Evolutionary conservation across 2,113 vertebrate genomes (phyloP).

Genomic region (Lepisosteus oculatus): DNA sequence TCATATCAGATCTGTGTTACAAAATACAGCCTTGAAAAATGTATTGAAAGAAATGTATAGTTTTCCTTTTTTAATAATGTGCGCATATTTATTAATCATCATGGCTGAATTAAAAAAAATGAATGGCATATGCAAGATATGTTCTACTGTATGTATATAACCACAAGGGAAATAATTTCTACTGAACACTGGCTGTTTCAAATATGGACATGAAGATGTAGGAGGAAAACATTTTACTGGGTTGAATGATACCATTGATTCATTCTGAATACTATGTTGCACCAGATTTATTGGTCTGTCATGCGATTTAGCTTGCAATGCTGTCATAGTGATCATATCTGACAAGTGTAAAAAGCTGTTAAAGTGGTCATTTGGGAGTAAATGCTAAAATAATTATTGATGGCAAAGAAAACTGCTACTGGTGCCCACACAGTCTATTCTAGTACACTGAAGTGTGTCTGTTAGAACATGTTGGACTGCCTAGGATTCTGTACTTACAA

Average conservation of each 20-base stretch:
- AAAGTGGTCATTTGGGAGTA: constrained; percentile 23
- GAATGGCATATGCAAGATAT: not conserved
- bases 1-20: too few species aligned
- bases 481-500: too few species aligned
- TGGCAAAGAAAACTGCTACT: constrained; percentile 12
- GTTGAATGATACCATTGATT: constrained; percentile 8
- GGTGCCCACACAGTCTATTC: constrained; percentile 6
- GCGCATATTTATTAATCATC: too few species aligned
- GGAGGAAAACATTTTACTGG: not conserved
- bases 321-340: constrained; percentile 36
- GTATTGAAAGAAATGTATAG: too few species aligned
- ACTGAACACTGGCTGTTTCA: not conserved
- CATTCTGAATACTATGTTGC: constrained; percentile 9
- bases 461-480: too few species aligned
- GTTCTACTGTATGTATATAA: not conserved
- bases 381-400: constrained; percentile 30
- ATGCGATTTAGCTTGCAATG: constrained; percentile 14
- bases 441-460: not conserved
- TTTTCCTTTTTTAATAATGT: too few species aligned
- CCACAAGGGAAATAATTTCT: too few species aligned
- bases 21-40: too few species aligned
- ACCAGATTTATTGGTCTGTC: constrained; percentile 10
- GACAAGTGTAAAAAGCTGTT: constrained; percentile 37
- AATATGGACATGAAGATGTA: not conserved
- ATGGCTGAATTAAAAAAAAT: not conserved